Evolutionary conservation across 1,140 invertebrate species (phyloP).

Genomic region (Drosophila nannoptera): DNA sequence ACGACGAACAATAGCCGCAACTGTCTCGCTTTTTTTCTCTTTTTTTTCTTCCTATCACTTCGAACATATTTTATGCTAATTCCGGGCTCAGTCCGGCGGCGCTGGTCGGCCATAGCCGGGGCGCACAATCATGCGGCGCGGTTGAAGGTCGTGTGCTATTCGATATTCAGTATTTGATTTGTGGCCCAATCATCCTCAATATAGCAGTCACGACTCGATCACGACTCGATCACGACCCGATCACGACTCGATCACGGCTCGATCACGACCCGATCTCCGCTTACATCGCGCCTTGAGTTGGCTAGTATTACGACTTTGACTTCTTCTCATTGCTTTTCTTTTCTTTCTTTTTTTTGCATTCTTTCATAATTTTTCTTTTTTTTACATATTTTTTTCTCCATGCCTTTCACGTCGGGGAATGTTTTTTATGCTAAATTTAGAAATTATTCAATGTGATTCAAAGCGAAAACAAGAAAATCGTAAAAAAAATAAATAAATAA

Average conservation of each 20-base stretch:
- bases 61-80: conserved; percentile 55
- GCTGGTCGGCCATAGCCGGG: conserved; percentile 27
- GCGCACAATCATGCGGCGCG: neutral
- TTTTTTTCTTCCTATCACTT: neutral
- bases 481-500: conserved; percentile 42
- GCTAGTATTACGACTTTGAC: conserved; percentile 23
- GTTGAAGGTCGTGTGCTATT: conserved; percentile 5
- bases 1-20: conserved; percentile 16
- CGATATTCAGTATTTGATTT: conserved; percentile 5
- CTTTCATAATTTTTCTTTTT: conserved; percentile 53
- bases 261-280: conserved; percentile 7
- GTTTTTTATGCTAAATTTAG: conserved; percentile 71
- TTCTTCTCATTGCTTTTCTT: conserved; percentile 1
- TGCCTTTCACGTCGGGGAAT: conserved; percentile 46
- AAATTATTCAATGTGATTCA: conserved; percentile 69
- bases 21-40: conserved; percentile 19
- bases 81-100: conserved; percentile 34
- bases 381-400: conserved; percentile 29
- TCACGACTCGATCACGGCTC: conserved; percentile 2
- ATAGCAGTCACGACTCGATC: conserved; percentile 12
- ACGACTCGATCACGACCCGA: conserved; percentile 7
- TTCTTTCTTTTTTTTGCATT: conserved; percentile 42
- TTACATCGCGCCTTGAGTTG: conserved; percentile 7
- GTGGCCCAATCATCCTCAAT: conserved; percentile 9
- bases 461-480: conserved; percentile 41